Conservation (phyloP, 2,888 invertebrate species). For the Gastracanthus pulcherrimus region DNA sequence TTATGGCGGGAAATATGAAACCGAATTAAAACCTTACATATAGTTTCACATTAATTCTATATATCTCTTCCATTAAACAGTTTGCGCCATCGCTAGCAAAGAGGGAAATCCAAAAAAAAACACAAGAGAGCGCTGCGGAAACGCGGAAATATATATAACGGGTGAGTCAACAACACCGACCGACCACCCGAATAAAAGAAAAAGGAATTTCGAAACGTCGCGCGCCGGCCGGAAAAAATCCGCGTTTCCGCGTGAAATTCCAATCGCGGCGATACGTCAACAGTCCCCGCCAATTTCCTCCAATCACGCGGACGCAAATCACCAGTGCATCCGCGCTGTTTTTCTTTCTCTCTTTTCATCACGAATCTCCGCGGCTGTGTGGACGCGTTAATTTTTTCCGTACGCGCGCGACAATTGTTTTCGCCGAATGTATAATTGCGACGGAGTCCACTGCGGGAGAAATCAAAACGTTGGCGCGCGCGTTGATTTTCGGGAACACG, state of each 20-base stretch:
- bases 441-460: background rate
- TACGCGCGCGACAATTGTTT: background rate
- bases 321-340: background rate
- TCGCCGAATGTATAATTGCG: slow-evolving; percentile 24
- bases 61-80: no score
- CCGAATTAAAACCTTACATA: no score
- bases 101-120: background rate
- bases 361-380: background rate
- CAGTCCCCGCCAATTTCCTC: slow-evolving; percentile 43
- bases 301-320: slow-evolving; percentile 40
- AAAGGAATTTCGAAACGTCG: slow-evolving; percentile 23
- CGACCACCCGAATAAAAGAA: slow-evolving; percentile 15
- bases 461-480: slow-evolving; percentile 19
- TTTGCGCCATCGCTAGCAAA: background rate
- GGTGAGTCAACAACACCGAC: slow-evolving; percentile 9
- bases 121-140: background rate
- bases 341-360: background rate
- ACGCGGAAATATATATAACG: slow-evolving; percentile 20
- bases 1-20: no score
- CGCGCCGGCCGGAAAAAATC: background rate
- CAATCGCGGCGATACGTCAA: slow-evolving; percentile 46
- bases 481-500: background rate
- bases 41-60: no score
- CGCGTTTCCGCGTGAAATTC: slow-evolving; percentile 42
- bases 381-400: background rate